A percentile compares a stretch with the other conserved stretches of the same genome.
Evolutionary conservation across 2,888 invertebrate species (phyloP).

Genomic region (Barypeithes pellucidus): DNA sequence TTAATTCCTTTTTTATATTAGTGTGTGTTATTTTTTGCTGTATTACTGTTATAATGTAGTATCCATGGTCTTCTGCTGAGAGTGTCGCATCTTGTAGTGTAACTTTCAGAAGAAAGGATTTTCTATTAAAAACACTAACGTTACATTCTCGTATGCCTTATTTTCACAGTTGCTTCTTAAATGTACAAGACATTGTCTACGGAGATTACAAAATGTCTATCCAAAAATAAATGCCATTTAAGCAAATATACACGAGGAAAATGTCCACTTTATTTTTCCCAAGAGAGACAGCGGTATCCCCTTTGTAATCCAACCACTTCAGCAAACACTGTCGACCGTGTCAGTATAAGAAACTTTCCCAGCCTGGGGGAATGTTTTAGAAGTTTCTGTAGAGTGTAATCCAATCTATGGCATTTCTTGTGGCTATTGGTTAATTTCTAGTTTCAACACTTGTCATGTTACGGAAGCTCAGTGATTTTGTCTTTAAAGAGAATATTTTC

Average conservation of each 20-base stretch:
- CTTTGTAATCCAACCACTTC: constrained; percentile 24
- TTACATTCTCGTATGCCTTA: too few relatives aligned
- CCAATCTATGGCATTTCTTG: constrained; percentile 35
- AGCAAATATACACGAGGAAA: constrained; percentile 15
- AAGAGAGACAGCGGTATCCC: constrained; percentile 19
- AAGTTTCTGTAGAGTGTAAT: constrained; percentile 36
- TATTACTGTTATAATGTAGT: too few relatives aligned
- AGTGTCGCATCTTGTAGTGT: too few relatives aligned
- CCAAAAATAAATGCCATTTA: constrained; percentile 16
- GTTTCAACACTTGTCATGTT: constrained; percentile 30
- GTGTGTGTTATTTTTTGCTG: too few relatives aligned
- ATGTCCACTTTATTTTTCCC: constrained; percentile 29
- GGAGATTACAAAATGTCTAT: neutral
- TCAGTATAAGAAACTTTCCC: constrained; percentile 20
- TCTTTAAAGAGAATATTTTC: neutral
- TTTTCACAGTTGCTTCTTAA: neutral
- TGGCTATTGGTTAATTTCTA: constrained; percentile 32
- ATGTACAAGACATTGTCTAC: neutral
- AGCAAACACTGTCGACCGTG: constrained; percentile 31
- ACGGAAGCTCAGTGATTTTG: constrained; percentile 2
- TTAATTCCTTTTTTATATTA: too few relatives aligned
- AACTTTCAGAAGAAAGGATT: too few relatives aligned
- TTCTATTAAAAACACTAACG: too few relatives aligned
- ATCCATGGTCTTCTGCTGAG: too few relatives aligned
- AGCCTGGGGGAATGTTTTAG: constrained; percentile 28